A percentile compares a stretch with the other conserved stretches of the same genome.
These are phyloP conservation scores for Cremastinae sp. DNA, from an alignment of 2,888 invertebrate species.

Conservation along the genomic window DNA sequence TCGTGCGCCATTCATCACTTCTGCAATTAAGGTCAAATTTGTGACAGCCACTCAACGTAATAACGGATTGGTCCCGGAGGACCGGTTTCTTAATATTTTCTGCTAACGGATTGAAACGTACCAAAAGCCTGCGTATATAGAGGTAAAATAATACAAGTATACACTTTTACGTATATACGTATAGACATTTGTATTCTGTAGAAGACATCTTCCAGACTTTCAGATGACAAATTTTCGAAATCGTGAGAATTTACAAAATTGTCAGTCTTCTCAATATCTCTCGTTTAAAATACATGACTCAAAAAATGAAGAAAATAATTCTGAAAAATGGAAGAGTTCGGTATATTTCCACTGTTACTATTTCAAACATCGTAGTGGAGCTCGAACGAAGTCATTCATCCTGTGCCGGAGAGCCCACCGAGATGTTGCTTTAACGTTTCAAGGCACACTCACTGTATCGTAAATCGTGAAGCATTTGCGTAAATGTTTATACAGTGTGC, in stretches of 20 bases:
- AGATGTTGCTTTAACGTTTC: slow-evolving; percentile 19
- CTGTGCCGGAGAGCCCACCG: slow-evolving; percentile 16
- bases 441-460: slow-evolving; percentile 35
- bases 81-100: slow-evolving; percentile 69
- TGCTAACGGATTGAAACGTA: slow-evolving; percentile 45
- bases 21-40: slow-evolving; percentile 76
- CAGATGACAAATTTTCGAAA: slow-evolving; percentile 22
- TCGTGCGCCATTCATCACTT: slow-evolving; percentile 72
- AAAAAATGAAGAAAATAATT: not conserved
- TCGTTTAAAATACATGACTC: not conserved
- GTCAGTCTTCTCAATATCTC: not conserved
- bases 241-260: slow-evolving; percentile 39
- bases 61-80: slow-evolving; percentile 70
- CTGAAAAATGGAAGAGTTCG: not conserved
- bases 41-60: slow-evolving; percentile 76
- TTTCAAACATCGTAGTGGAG: not conserved
- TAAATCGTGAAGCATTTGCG: slow-evolving; percentile 42
- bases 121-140: slow-evolving; percentile 35
- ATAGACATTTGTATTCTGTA: not conserved
- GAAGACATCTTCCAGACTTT: slow-evolving; percentile 47
- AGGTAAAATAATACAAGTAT: slow-evolving; percentile 24
- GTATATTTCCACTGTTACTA: not conserved
- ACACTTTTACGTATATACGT: slow-evolving; percentile 5
- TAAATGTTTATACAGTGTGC: slow-evolving; percentile 48
- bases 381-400: slow-evolving; percentile 46